Conservation (phyloP, 1,140 invertebrate species). For the Trichonephila clavata region DNA sequence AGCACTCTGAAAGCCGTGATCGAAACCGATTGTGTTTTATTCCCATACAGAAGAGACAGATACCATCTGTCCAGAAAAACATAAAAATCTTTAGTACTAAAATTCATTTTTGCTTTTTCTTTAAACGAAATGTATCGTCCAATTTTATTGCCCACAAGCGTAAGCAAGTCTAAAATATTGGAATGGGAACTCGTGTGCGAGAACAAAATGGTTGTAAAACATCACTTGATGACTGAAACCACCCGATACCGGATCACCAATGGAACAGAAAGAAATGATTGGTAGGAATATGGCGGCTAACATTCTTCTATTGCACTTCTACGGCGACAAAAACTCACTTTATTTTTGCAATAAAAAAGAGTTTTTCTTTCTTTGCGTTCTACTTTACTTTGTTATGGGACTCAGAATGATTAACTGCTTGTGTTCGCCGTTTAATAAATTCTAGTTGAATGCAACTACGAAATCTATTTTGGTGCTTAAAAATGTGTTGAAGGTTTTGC, state of each 20-base stretch:
- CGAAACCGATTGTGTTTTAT: neutral
- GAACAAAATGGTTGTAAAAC: conserved; percentile 29
- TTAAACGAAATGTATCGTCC: conserved; percentile 34
- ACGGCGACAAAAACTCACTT: conserved; percentile 34
- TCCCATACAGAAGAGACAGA: neutral
- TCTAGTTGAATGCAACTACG: neutral
- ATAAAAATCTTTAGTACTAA: conserved; percentile 7
- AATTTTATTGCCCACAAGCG: conserved; percentile 33
- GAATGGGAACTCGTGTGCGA: neutral
- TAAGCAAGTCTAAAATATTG: conserved; percentile 43
- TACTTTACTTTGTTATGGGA: neutral
- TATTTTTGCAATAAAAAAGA: neutral
- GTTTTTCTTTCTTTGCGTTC: neutral
- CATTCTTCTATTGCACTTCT: neutral
- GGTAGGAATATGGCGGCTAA: neutral
- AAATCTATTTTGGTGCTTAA: neutral
- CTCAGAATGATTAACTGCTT: neutral
- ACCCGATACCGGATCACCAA: neutral
- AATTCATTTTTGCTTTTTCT: conserved; percentile 4
- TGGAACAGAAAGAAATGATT: conserved; percentile 12
- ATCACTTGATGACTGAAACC: conserved; percentile 23
- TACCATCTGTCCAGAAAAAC: conserved; percentile 27
- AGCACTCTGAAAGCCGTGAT: neutral
- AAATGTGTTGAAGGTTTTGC: neutral
- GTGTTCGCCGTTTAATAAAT: neutral